These are phyloP conservation scores for Tigriopus japonicus DNA, from an alignment of 1,140 invertebrate genomes.

Conservation along the genomic window DNA sequence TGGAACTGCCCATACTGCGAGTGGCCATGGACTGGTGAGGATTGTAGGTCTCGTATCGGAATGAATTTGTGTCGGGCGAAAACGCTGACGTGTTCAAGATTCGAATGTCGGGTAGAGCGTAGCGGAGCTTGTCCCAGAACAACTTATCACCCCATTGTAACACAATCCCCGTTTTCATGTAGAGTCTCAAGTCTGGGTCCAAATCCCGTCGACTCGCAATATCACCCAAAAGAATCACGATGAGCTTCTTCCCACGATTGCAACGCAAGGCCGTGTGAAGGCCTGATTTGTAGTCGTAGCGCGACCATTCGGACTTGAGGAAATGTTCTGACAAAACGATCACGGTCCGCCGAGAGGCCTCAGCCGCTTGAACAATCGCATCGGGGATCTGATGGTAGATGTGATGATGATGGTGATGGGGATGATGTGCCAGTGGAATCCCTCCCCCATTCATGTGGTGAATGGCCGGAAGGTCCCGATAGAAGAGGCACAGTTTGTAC, in stretches of 20 bases:
- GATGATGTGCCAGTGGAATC: too few relatives aligned
- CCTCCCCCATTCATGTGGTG: too few relatives aligned
- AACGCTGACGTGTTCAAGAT: neutral
- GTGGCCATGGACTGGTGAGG: neutral
- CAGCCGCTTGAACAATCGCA: constrained; percentile 6
- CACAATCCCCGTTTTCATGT: constrained; percentile 79
- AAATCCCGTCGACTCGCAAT: constrained; percentile 58
- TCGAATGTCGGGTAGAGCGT: constrained; percentile 49
- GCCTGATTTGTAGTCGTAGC: constrained; percentile 17
- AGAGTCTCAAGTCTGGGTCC: constrained; percentile 71
- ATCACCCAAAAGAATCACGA: constrained; percentile 66
- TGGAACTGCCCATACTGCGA: neutral
- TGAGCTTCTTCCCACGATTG: constrained; percentile 21
- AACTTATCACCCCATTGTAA: constrained; percentile 74
- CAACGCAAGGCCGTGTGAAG: constrained; percentile 10
- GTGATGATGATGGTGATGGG: too few relatives aligned
- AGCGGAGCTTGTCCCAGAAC: constrained; percentile 83
- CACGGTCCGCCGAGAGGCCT: neutral
- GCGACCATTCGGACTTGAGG: constrained; percentile 13
- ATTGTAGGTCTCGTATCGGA: neutral
- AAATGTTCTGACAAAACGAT: constrained; percentile 15
- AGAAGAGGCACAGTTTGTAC: constrained; percentile 15
- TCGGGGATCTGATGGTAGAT: constrained; percentile 9
- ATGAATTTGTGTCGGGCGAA: neutral
- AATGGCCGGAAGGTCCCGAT: constrained; percentile 13